Percentiles rank a stretch among this genome's conserved stretches.
Conservation (phyloP, 2,888 invertebrate species). For the Phymatocera aterrima region DNA sequence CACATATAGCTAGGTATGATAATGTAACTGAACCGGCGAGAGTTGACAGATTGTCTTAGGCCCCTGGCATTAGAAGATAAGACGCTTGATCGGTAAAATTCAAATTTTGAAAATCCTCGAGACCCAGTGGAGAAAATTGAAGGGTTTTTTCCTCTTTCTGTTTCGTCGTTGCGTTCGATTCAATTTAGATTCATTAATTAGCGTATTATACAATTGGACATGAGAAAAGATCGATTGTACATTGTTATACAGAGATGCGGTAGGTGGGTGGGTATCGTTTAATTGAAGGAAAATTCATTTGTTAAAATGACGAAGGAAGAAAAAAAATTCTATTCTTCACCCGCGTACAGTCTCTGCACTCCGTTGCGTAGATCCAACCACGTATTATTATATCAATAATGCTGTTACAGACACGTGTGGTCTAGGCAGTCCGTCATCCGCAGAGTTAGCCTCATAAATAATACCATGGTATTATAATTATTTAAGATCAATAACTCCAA, state of each 20-base stretch:
- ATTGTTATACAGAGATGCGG: background rate
- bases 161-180: too few relatives aligned
- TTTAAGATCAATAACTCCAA: slow-evolving; percentile 26
- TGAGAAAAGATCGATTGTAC: background rate
- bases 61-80: too few relatives aligned
- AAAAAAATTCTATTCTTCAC: too few relatives aligned
- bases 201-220: background rate
- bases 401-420: slow-evolving; percentile 31
- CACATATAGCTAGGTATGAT: background rate
- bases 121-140: too few relatives aligned
- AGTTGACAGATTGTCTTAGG: slow-evolving; percentile 1
- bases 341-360: too few relatives aligned
- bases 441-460: slow-evolving; percentile 21
- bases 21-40: background rate
- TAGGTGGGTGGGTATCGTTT: background rate
- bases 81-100: too few relatives aligned
- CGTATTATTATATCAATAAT: slow-evolving; percentile 38
- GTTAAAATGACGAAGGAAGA: background rate
- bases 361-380: background rate
- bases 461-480: slow-evolving; percentile 28
- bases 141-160: too few relatives aligned
- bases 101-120: background rate
- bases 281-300: background rate
- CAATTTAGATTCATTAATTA: background rate
- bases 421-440: slow-evolving; percentile 28